Evolutionary conservation across 2,113 vertebrate species (phyloP), one percentile per base, ranked within the genome.

Genomic region (Panurus biarmicus): DNA sequence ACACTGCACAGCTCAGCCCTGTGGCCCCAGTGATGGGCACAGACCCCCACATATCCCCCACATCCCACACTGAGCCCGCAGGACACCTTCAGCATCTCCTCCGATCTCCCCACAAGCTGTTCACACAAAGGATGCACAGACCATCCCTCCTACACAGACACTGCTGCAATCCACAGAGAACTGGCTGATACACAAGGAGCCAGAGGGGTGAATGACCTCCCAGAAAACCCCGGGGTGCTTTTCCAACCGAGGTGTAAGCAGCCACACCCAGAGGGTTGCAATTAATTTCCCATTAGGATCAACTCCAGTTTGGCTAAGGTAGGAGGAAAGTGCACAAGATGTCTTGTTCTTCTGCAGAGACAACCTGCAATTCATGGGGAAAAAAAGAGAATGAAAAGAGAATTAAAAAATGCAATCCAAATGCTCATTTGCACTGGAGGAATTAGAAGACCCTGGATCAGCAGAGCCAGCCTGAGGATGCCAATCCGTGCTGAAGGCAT

Each of bases 11-110:
- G 65, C 36, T 91, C 3, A 0, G 51, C 23, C 53, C 38, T 2
- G 2, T 6, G 62, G 11, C 47, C 44, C 21, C 6, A 4, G 45
- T 33, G 51, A 36, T 7, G 14, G 23, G 33, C 62, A 69, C 1
- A 7, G 42, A 36, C 25, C 8, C 29, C 36, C 50, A 2, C 5
- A 25, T 17, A 58, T 31, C 19, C 20, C 42, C 36, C 1, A 1
- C 17, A 44, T n/a, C 64, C 69, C 82, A 65, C 11, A 3, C 36
- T 0, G 1, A 79, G 48, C 53, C 57, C 1, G 0, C 3, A 1
- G 51, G 62, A 56, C 62, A 67, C 14, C 51, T 62, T 45, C 51
- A 33, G 62, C n/a, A 38, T 38, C 26, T 14, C 42, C 14, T 8
- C 20, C 2, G 0, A 14, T 28, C 31, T 71, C 50, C 29, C 42